phyloP scores from a whole-genome alignment of 2,888 invertebrate species.

The Drosophila prolongata region DNA sequence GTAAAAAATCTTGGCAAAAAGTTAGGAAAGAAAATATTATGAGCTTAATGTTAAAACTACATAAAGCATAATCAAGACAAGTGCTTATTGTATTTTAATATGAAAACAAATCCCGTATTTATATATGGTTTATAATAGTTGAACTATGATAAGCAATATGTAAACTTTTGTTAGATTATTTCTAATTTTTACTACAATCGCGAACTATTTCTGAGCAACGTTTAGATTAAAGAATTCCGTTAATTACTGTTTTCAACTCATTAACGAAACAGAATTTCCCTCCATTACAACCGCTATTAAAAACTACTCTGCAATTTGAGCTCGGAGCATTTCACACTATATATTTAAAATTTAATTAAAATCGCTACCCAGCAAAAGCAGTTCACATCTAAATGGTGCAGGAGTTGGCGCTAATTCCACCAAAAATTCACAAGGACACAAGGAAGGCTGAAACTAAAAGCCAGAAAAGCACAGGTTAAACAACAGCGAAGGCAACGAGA shows the following conservation, averaged over 20 bases:
- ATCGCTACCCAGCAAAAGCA: conserved; percentile 24
- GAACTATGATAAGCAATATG: too few species aligned
- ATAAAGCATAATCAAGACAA: too few species aligned
- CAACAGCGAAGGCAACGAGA: conserved; percentile 23
- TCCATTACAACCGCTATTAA: conserved; percentile 8
- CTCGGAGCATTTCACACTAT: conserved; percentile 30
- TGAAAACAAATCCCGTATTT: too few species aligned
- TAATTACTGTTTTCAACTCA: conserved; percentile 3
- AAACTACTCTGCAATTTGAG: conserved; percentile 6
- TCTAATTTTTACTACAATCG: neutral
- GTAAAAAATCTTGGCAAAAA: too few species aligned
- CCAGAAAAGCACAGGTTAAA: conserved; percentile 36
- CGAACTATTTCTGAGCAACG: neutral
- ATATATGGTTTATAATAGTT: too few species aligned
- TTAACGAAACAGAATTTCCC: conserved; percentile 2
- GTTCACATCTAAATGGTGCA: conserved; percentile 15
- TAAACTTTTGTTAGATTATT: too few species aligned
- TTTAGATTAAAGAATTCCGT: neutral
- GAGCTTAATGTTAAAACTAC: too few species aligned
- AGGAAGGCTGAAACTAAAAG: conserved; percentile 11
- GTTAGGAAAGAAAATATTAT: too few species aligned
- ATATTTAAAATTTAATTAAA: conserved; percentile 44
- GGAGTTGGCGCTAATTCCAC: conserved; percentile 29
- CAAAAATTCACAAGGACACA: conserved; percentile 14
- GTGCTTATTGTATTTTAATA: too few species aligned